These are phyloP conservation scores for Notiomystis cincta DNA, from an alignment of 2,113 vertebrate genomes.

Conservation along the genomic window DNA sequence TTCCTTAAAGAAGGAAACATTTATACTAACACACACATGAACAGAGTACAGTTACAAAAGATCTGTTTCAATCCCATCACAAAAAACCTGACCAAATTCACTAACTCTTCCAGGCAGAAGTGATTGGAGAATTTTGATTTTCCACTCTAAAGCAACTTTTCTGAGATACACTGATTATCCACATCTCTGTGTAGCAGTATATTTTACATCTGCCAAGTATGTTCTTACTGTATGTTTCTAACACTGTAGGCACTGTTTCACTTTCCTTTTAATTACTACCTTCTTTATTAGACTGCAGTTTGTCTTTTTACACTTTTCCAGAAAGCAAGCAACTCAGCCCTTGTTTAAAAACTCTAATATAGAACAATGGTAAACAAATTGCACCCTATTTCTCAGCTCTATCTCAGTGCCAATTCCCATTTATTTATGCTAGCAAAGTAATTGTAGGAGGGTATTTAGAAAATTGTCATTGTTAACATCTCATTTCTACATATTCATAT, in stretches of 20 bases:
- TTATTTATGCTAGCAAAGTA: background rate
- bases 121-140: background rate
- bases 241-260: background rate
- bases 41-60: constrained; percentile 35
- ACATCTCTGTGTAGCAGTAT: background rate
- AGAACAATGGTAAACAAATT: constrained; percentile 13
- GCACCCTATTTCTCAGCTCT: background rate
- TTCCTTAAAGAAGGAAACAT: constrained; percentile 59
- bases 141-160: background rate
- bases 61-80: constrained; percentile 20
- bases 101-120: background rate
- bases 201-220: background rate
- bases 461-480: background rate
- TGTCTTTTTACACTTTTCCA: background rate
- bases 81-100: constrained; percentile 10
- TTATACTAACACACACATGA: constrained; percentile 34
- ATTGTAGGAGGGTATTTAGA: background rate
- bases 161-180: background rate
- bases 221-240: background rate
- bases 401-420: background rate
- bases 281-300: background rate
- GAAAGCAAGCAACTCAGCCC: background rate
- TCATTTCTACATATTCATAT: background rate
- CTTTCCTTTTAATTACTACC: background rate
- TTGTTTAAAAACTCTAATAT: background rate